phyloP scores from a whole-genome alignment of 2,888 invertebrate species.

The Tolmerus cingulatus region DNA sequence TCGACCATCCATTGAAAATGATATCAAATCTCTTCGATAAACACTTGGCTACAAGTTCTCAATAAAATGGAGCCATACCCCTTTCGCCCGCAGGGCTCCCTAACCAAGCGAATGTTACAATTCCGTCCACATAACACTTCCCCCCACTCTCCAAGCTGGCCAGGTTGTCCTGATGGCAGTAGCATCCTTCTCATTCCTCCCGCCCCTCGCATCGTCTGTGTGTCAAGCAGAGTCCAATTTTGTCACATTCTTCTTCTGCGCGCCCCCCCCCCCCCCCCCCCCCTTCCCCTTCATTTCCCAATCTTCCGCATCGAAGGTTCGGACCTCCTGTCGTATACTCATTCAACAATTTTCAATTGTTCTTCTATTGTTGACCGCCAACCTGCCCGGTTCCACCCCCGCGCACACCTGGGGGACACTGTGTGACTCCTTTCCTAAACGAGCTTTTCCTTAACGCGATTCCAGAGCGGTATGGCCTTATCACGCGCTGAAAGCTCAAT shows the following conservation, averaged over 20 bases:
- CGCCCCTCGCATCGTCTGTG: neutral
- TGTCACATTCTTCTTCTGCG: constrained; percentile 15
- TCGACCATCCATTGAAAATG: constrained; percentile 38
- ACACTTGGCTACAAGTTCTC: constrained; percentile 42
- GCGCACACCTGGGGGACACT: neutral
- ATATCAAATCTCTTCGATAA: constrained; percentile 37
- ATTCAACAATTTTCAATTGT: constrained; percentile 39
- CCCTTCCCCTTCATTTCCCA: too few relatives aligned
- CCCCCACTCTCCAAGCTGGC: neutral
- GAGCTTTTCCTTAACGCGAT: neutral
- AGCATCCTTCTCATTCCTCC: neutral
- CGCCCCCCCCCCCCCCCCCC: too few relatives aligned
- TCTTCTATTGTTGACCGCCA: constrained; percentile 15
- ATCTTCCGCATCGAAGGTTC: neutral
- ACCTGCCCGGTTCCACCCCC: neutral
- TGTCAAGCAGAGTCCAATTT: constrained; percentile 32
- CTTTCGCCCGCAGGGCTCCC: neutral
- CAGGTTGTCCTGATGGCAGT: neutral
- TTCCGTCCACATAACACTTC: neutral
- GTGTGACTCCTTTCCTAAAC: neutral
- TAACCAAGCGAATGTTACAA: neutral
- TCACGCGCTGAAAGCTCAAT: constrained; percentile 32
- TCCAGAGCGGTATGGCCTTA: neutral
- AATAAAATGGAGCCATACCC: constrained; percentile 5
- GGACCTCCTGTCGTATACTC: neutral